phyloP scores from a whole-genome alignment of 2,888 invertebrate species.

The Latrodectus hesperus region DNA sequence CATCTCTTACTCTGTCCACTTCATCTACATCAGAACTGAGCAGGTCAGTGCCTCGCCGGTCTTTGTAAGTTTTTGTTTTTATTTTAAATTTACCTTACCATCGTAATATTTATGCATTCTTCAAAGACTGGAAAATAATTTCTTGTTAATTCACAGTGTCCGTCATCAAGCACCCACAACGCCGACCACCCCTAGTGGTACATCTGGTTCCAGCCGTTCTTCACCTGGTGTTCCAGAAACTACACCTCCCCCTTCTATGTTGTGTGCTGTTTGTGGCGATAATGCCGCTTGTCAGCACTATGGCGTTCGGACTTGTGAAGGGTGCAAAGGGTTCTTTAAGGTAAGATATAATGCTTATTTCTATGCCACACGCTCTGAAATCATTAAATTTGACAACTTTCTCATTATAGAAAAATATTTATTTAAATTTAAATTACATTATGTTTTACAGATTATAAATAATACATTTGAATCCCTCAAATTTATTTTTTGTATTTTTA shows the following conservation, averaged over 20 bases:
- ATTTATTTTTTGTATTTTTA: too few species aligned
- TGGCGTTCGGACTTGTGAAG: conserved; percentile 94
- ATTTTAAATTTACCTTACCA: too few species aligned
- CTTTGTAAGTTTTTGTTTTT: too few species aligned
- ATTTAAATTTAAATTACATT: too few species aligned
- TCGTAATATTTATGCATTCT: too few species aligned
- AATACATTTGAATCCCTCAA: too few species aligned
- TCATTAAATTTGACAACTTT: too few species aligned
- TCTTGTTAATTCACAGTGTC: conserved; percentile 23
- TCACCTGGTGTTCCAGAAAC: conserved; percentile 73
- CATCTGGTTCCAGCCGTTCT: conserved; percentile 71
- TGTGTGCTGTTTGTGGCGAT: conserved; percentile 99
- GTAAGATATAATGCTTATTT: conserved; percentile 71
- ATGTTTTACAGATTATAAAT: too few species aligned
- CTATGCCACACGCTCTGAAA: too few species aligned
- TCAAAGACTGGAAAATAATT: background rate
- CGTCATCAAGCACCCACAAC: conserved; percentile 68
- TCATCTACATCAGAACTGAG: conserved; percentile 47
- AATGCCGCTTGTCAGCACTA: conserved; percentile 99
- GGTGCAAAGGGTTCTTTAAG: conserved; percentile 88
- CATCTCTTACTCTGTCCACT: conserved; percentile 63
- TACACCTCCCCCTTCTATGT: conserved; percentile 76
- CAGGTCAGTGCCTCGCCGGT: background rate
- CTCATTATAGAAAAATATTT: too few species aligned
- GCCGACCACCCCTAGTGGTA: conserved; percentile 74